Conservation (phyloP, 2,113 vertebrate genomes). For the Coturnix japonica region DNA sequence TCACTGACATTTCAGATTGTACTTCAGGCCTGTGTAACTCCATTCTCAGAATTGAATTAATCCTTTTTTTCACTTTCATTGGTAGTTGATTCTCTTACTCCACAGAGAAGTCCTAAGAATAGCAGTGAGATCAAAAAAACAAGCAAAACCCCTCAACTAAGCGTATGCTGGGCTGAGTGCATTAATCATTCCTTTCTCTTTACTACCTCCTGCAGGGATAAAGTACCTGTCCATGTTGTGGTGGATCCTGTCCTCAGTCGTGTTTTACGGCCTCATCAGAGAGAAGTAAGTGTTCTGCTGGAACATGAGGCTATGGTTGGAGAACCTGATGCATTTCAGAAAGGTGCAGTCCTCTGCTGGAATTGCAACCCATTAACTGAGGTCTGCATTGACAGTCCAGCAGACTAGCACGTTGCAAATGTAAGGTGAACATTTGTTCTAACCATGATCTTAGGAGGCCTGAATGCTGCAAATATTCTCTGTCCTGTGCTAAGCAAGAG, state of each 20-base stretch:
- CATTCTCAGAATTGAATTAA: background rate
- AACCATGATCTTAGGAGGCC: background rate
- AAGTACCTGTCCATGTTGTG: conserved; percentile 93
- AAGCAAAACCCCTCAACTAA: background rate
- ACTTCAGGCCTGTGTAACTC: background rate
- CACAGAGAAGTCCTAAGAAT: background rate
- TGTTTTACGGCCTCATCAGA: conserved; percentile 94
- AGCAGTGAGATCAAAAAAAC: background rate
- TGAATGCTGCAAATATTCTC: background rate
- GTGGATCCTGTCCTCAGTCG: conserved; percentile 94
- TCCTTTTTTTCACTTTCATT: background rate
- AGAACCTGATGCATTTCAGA: background rate
- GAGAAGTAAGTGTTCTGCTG: conserved; percentile 85
- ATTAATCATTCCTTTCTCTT: background rate
- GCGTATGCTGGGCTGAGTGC: background rate
- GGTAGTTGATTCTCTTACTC: background rate
- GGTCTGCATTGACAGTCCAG: background rate
- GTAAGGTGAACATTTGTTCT: background rate
- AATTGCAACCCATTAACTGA: background rate
- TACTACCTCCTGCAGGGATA: conserved; percentile 81
- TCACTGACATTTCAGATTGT: background rate
- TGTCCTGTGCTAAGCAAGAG: background rate
- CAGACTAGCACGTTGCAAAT: background rate
- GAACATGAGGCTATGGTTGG: background rate
- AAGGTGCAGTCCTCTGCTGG: background rate